Percentiles rank a stretch among this genome's conserved stretches.
These are phyloP conservation scores for Schizopygopsis pylzovi DNA, from an alignment of 2,797 vertebrate species.

Conservation along the genomic window DNA sequence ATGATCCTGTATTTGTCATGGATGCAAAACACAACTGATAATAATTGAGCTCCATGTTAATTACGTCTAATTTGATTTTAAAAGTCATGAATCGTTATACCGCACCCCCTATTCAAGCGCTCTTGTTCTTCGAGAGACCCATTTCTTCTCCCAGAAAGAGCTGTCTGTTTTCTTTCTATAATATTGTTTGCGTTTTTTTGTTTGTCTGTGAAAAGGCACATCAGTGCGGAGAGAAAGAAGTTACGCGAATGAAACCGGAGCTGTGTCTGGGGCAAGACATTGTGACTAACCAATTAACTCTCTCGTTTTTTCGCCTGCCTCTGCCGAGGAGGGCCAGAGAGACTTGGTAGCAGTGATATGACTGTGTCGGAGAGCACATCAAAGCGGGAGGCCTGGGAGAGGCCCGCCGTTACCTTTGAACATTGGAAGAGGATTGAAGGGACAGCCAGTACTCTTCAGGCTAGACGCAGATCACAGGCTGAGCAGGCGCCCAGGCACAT, in stretches of 20 bases:
- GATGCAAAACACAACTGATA: slow-evolving; percentile 24
- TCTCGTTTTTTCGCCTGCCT: slow-evolving; percentile 55
- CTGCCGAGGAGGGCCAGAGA: slow-evolving; percentile 79
- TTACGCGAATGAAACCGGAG: slow-evolving; percentile 67
- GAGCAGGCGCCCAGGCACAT: slow-evolving; percentile 74
- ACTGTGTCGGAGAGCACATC: slow-evolving; percentile 88
- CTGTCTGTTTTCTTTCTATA: slow-evolving; percentile 68
- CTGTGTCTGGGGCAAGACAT: slow-evolving; percentile 76
- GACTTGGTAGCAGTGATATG: slow-evolving; percentile 80
- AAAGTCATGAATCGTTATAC: slow-evolving; percentile 29
- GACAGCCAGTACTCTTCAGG: slow-evolving; percentile 85
- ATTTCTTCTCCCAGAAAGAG: slow-evolving; percentile 27
- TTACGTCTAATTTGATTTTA: slow-evolving; percentile 38
- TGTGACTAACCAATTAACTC: slow-evolving; percentile 86
- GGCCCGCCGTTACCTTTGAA: slow-evolving; percentile 87
- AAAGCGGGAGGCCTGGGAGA: slow-evolving; percentile 82
- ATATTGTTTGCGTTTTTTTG: slow-evolving; percentile 64
- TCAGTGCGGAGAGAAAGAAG: slow-evolving; percentile 61
- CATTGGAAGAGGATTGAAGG: slow-evolving; percentile 83
- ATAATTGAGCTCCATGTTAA: slow-evolving; percentile 26
- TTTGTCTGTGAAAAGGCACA: slow-evolving; percentile 69
- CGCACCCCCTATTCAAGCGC: not conserved
- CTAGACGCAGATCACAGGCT: slow-evolving; percentile 80
- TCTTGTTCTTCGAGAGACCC: slow-evolving; percentile 16
- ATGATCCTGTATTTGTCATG: slow-evolving; percentile 25